Percentiles rank a stretch among this genome's conserved stretches.
These are phyloP conservation scores for Lamellibrachia columna DNA, from an alignment of 2,888 invertebrate genomes.

Conservation along the genomic window DNA sequence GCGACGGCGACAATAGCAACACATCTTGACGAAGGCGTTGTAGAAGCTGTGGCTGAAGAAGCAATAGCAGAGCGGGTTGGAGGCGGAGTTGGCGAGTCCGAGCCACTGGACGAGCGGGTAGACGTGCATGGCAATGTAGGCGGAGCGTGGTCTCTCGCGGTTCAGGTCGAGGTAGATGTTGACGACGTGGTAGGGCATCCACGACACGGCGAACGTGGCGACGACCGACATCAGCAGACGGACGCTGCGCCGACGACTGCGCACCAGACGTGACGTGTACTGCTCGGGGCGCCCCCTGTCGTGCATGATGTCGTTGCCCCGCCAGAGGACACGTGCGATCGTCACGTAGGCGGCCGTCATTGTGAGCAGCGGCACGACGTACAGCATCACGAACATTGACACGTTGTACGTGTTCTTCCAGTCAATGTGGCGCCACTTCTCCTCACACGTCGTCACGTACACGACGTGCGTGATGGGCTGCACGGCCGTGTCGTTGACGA, in stretches of 20 bases:
- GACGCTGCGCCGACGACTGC: constrained; percentile 50
- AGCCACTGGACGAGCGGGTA: constrained; percentile 49
- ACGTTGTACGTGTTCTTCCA: constrained; percentile 50
- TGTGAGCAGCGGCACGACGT: constrained; percentile 46
- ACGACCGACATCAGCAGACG: constrained; percentile 52
- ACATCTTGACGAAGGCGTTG: not conserved
- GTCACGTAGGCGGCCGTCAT: constrained; percentile 50
- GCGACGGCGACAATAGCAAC: not conserved
- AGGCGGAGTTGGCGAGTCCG: constrained; percentile 30
- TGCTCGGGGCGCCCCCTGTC: constrained; percentile 34
- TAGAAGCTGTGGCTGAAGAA: constrained; percentile 27
- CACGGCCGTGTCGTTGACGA: constrained; percentile 45
- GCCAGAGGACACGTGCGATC: constrained; percentile 51
- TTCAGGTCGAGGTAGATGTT: constrained; percentile 55
- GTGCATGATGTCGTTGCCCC: constrained; percentile 39
- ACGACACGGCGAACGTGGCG: constrained; percentile 49
- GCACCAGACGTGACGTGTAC: constrained; percentile 44
- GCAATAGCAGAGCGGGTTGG: constrained; percentile 31
- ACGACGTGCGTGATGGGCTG: constrained; percentile 43
- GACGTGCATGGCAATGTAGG: constrained; percentile 39
- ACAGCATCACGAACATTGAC: constrained; percentile 48
- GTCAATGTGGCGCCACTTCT: constrained; percentile 44
- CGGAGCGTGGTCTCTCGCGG: not conserved
- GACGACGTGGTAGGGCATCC: constrained; percentile 55
- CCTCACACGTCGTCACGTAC: constrained; percentile 46